Base-by-base conservation (phyloP, 2,888 invertebrate genomes). In the Mycogona germanica region DNA sequence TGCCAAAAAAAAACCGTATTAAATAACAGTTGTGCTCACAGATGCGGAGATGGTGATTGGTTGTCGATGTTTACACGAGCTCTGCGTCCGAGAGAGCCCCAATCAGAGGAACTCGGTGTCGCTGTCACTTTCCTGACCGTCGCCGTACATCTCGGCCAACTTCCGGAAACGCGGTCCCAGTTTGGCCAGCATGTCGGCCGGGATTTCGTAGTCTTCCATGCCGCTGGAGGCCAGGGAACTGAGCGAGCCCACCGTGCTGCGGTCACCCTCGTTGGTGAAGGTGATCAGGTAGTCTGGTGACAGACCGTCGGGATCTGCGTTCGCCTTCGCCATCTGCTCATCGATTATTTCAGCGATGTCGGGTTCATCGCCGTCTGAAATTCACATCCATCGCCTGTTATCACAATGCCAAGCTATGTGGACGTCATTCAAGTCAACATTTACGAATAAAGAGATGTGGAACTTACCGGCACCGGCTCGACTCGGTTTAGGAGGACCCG, bases 181-280 rank as follows among this genome's bases (percentile, higher is more conserved):
- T 68, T 87, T 87, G 42, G 89, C 87, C 63, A 95, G 74, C 68
- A 93, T 91, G 72, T 92, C 92, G 74, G 93, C 95, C 69, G 89
- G 87, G 63, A 89, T 77, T 72, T 91, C 91, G 58, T 87, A 88
- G 66, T 92, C 91, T 68, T 88, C 89, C 58, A 87, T 87, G 79
- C 87, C 87, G n/a, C n/a, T n/a, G 63, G 91, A 91, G 60, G 89
- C 89, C 62, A 92, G 75, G 41, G 91, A 89, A 49, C 93, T 95
- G 23, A 96, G 76, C 7, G 92, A 92, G 60, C 93, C 93, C 60
- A 87, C 87, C 17, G 83, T 82, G 68, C 92, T 92, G 62, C 92
- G 92, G 68, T 89, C 91, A 44, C 96, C 96, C 73, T 98, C 97
- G 68, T 96, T 96, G 54, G 92, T 95, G 71, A 96, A 98, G 71